A percentile compares a stretch with the other conserved stretches of the same genome.
These are phyloP conservation scores for Tetranychus piercei DNA, from an alignment of 2,888 invertebrate species.

Conservation along the genomic window DNA sequence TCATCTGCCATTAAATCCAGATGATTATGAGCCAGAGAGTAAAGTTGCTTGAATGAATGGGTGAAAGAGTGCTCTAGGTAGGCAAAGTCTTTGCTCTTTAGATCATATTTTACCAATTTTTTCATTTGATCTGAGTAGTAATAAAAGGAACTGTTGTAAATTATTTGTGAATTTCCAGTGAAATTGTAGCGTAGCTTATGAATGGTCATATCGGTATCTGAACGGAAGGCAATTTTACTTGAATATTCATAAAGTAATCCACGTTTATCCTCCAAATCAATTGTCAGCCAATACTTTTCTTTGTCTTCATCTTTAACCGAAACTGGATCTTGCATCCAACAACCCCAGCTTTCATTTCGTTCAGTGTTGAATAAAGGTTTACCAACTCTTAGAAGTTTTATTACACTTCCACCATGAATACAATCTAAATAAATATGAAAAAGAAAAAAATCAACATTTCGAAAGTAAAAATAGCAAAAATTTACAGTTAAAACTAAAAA, in stretches of 20 bases:
- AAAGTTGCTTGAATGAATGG: slow-evolving; percentile 37
- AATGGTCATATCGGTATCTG: slow-evolving; percentile 23
- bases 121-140: slow-evolving; percentile 41
- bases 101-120: slow-evolving; percentile 24
- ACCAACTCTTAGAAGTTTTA: slow-evolving; percentile 48
- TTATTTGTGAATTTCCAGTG: slow-evolving; percentile 69
- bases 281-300: slow-evolving; percentile 64
- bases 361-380: slow-evolving; percentile 74
- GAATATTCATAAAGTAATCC: slow-evolving; percentile 54
- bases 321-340: slow-evolving; percentile 63
- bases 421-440: too few species aligned
- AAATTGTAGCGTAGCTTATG: slow-evolving; percentile 34
- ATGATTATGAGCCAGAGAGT: slow-evolving; percentile 48
- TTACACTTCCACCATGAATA: neutral
- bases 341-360: slow-evolving; percentile 53
- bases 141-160: slow-evolving; percentile 80
- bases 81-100: slow-evolving; percentile 12
- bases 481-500: too few species aligned
- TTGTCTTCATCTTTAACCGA: slow-evolving; percentile 38
- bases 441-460: too few species aligned
- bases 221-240: slow-evolving; percentile 28
- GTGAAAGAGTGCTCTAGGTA: neutral
- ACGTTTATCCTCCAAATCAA: slow-evolving; percentile 46
- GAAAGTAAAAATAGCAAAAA: too few species aligned
- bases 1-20: slow-evolving; percentile 90